Evolutionary conservation across 2,797 vertebrate genomes (phyloP).

Genomic region (Tokudaia tokunoshimensis): DNA sequence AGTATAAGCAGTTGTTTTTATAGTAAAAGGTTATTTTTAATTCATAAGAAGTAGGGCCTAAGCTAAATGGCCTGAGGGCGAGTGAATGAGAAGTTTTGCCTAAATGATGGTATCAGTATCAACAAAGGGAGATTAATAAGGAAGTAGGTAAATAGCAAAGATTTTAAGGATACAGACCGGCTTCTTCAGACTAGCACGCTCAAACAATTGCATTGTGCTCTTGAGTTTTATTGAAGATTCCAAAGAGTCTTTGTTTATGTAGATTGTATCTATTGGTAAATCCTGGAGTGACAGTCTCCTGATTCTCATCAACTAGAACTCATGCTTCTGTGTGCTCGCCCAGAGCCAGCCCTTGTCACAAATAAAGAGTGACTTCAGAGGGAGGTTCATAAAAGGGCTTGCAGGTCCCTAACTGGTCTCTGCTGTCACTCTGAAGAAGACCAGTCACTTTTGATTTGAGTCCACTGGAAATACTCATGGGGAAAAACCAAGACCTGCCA

Average conservation of each 20-base stretch:
- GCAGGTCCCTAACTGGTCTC: not conserved
- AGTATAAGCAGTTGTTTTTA: not conserved
- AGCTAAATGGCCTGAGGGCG: not conserved
- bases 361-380: not conserved
- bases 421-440: conserved; percentile 27
- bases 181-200: conserved; percentile 2
- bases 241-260: conserved; percentile 3
- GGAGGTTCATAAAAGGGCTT: not conserved
- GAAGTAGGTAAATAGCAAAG: not conserved
- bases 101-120: not conserved
- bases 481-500: not conserved
- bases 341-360: not conserved
- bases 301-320: not conserved
- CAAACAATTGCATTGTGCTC: not conserved
- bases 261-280: not conserved
- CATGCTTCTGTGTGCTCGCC: not conserved
- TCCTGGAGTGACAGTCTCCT: not conserved
- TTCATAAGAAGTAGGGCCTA: conserved; percentile 19
- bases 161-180: not conserved
- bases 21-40: not conserved
- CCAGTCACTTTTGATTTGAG: not conserved
- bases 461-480: too few relatives aligned
- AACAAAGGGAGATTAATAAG: not conserved
- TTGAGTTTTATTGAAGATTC: conserved; percentile 8
- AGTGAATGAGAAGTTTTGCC: not conserved